A percentile compares a stretch with the other conserved stretches of the same genome.
These are phyloP conservation scores for Eudemis profundana DNA, from an alignment of 2,888 invertebrate species.

Conservation along the genomic window DNA sequence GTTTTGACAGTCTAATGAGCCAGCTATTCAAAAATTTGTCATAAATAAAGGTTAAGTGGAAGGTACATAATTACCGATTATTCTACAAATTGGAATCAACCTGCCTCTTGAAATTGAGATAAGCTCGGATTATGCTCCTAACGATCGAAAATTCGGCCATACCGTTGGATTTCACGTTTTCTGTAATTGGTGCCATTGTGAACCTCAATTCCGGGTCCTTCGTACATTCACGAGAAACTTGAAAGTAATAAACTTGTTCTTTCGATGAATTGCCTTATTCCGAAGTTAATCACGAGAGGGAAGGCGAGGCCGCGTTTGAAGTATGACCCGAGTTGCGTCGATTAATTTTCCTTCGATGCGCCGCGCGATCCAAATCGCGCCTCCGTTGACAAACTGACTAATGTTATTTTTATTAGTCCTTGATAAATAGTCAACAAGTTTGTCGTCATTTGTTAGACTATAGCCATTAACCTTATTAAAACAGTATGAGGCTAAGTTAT, in stretches of 20 bases:
- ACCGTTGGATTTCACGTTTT: constrained; percentile 65
- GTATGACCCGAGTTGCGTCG: constrained; percentile 60
- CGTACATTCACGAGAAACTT: constrained; percentile 66
- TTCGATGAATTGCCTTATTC: constrained; percentile 74
- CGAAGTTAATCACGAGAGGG: constrained; percentile 71
- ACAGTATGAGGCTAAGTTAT: constrained; percentile 22
- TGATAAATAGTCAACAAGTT: constrained; percentile 62
- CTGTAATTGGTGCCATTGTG: constrained; percentile 75
- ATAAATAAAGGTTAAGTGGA: constrained; percentile 18
- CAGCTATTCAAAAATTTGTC: neutral
- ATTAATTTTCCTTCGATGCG: constrained; percentile 61
- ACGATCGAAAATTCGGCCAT: constrained; percentile 59
- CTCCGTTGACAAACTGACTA: constrained; percentile 42
- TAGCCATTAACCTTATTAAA: constrained; percentile 53
- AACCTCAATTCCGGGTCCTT: constrained; percentile 62
- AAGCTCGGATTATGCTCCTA: constrained; percentile 56
- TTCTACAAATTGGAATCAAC: constrained; percentile 36
- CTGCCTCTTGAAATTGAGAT: constrained; percentile 37
- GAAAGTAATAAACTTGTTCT: constrained; percentile 78
- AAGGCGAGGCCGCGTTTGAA: constrained; percentile 53
- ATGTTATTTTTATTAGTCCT: constrained; percentile 48
- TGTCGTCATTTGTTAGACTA: constrained; percentile 64
- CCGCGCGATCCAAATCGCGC: constrained; percentile 44
- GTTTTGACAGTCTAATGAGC: constrained; percentile 17
- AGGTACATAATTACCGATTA: constrained; percentile 37